A percentile compares a stretch with the other conserved stretches of the same genome.
phyloP scores from a whole-genome alignment of 2,113 vertebrate species.

The Zeus faber region DNA sequence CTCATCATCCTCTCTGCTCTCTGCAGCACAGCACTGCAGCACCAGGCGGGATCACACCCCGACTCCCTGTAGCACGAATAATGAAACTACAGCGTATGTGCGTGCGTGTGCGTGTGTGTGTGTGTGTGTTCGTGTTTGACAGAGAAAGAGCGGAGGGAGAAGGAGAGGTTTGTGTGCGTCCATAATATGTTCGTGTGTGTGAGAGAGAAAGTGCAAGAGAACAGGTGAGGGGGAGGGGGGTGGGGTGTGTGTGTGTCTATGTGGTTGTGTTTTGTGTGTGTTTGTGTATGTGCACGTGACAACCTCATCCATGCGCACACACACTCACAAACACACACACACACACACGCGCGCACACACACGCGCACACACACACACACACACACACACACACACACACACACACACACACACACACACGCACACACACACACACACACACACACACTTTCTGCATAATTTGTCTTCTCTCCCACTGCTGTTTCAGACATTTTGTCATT shows the following conservation, averaged over 20 bases:
- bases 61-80: too few species aligned
- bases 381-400: neutral
- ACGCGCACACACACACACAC: neutral
- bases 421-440: conserved; percentile 1
- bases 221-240: neutral
- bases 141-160: too few species aligned
- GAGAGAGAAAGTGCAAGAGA: too few species aligned
- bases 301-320: neutral
- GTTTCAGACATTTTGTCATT: too few species aligned
- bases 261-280: neutral
- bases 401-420: conserved; percentile 3
- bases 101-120: neutral
- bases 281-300: too few species aligned
- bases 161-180: neutral
- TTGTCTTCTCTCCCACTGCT: too few species aligned
- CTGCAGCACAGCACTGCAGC: too few species aligned
- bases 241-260: neutral
- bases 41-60: too few species aligned
- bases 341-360: neutral
- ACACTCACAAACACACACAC: neutral
- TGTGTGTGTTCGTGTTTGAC: neutral
- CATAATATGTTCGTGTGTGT: too few species aligned
- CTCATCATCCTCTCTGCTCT: too few species aligned
- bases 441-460: conserved; percentile 7
- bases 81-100: too few species aligned